Base-by-base conservation (phyloP, 2,797 vertebrate genomes). In the Typhlichthys subterraneus region DNA sequence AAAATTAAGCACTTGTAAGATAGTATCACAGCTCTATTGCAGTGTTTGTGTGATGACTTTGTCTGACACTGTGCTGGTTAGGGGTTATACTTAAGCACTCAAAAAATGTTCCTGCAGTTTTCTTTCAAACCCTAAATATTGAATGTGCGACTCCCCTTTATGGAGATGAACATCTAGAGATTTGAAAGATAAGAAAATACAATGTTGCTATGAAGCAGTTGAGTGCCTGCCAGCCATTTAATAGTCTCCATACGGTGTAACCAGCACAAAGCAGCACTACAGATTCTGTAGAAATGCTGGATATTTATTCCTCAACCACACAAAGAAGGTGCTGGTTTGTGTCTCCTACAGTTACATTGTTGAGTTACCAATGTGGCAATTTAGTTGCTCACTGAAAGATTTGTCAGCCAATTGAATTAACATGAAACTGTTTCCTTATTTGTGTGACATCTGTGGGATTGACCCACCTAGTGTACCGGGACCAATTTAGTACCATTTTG, bases 1-100 rank as follows among this genome's bases (percentile, higher is more conserved):
- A 83, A 79, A 85, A 85, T 78, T 67, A 84, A 84, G 77, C 72
- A 68, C 73, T 79, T 81, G 73, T 80, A 13, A 31, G 83, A 88
- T 81, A 75, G 23, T 65, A 85, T 85, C 82, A 49, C 59, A 14
- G 56, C 66, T 72, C 57, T 47, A 68, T 71, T 84, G 70, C 58
- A 51, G 57, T 79, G 75, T 76, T 77, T 77, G 64, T 72, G 67
- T 71, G 73, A 73, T 75, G 75, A 64, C 76, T 83, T 76, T 75
- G 75, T 86, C 75, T 70, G 75, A 52, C 59, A 82, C 74, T 65
- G 69, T 68, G 79, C 74, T 80, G 69, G 79, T 82, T 52, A 60
- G 64, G 59, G 81, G 70, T 80, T 52, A 53, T 5, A 73, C n/a
- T 72, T 51, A 69, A 81, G 69, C 67, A 65, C 65, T 67, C 70